Evolutionary conservation across 2,888 invertebrate genomes (phyloP).

Genomic region (Drosophila tripunctata): DNA sequence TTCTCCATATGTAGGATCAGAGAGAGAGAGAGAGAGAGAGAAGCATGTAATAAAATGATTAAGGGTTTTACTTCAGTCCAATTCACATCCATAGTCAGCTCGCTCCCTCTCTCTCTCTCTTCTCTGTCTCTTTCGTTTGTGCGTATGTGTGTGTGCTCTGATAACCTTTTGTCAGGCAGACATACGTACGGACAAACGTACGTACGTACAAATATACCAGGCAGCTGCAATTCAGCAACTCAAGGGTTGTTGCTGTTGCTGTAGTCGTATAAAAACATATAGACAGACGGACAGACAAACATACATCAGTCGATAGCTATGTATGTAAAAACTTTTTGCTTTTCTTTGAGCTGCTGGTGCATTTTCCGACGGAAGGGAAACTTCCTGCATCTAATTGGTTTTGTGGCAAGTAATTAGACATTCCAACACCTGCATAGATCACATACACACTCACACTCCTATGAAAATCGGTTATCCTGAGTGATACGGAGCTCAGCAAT

Average conservation of each 20-base stretch:
- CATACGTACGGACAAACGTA: neutral
- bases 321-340: constrained; percentile 16
- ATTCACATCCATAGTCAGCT: neutral
- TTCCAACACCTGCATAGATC: constrained; percentile 6
- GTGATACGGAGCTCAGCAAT: constrained; percentile 3
- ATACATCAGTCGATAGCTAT: neutral
- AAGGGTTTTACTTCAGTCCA: constrained; percentile 2
- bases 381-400: constrained; percentile 57
- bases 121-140: constrained; percentile 1
- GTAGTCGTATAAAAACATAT: no score
- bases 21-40: no score
- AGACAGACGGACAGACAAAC: no score
- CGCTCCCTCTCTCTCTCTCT: neutral
- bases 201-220: constrained; percentile 20
- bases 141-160: constrained; percentile 33
- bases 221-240: constrained; percentile 52
- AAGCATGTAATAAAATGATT: constrained; percentile 19
- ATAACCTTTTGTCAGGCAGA: constrained; percentile 62
- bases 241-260: constrained; percentile 20
- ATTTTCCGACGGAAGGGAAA: constrained; percentile 39
- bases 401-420: neutral
- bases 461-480: constrained; percentile 15
- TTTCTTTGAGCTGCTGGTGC: constrained; percentile 13
- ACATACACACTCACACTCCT: neutral
- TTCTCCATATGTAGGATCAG: neutral